phyloP scores from a whole-genome alignment of 2,797 vertebrate species.

The Danio aesculapii region DNA sequence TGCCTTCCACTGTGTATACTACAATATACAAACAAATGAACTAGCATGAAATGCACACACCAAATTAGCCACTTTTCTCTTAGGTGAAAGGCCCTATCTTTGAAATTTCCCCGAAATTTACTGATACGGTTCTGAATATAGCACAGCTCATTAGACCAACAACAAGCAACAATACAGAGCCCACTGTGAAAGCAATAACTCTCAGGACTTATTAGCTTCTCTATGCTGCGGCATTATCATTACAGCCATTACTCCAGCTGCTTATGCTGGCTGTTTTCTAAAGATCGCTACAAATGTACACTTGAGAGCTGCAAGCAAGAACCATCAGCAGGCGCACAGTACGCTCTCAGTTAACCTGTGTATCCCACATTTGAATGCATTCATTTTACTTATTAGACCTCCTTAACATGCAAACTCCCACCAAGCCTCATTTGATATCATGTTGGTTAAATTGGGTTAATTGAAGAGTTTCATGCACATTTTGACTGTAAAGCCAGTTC shows the following conservation, averaged over 20 bases:
- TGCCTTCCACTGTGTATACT: no score
- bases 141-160: slow-evolving; percentile 25
- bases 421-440: no score
- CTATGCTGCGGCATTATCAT: slow-evolving; percentile 35
- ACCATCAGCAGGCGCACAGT: not conserved
- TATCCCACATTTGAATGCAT: no score
- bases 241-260: slow-evolving; percentile 34
- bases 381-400: no score
- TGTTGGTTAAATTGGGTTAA: no score
- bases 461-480: no score
- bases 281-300: slow-evolving; percentile 18
- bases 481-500: no score
- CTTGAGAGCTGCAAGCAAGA: slow-evolving; percentile 6
- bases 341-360: not conserved
- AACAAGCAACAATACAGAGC: slow-evolving; percentile 9
- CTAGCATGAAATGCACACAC: slow-evolving; percentile 31
- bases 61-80: slow-evolving; percentile 19
- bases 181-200: slow-evolving; percentile 30
- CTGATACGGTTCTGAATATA: slow-evolving; percentile 28
- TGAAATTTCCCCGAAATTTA: slow-evolving; percentile 38
- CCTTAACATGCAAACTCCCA: no score
- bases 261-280: slow-evolving; percentile 10
- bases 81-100: slow-evolving; percentile 32
- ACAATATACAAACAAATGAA: slow-evolving; percentile 9
- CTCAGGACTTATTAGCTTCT: slow-evolving; percentile 31